Percentiles rank a stretch among this genome's conserved stretches.
Evolutionary conservation across 2,797 vertebrate genomes (phyloP).

Genomic region (Sebastes baramenuke): DNA sequence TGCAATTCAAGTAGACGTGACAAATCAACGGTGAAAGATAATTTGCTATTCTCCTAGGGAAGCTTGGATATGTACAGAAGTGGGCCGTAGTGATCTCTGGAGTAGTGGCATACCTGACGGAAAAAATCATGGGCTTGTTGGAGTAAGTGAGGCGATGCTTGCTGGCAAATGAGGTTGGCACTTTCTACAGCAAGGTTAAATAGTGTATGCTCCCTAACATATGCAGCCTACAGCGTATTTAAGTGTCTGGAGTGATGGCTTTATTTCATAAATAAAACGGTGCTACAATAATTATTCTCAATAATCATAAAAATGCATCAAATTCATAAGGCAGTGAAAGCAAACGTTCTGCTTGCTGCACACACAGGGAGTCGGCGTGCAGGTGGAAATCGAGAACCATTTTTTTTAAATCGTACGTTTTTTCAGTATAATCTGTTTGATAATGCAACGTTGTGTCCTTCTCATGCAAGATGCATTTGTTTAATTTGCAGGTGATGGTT

Average conservation of each 20-base stretch:
- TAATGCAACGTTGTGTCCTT: constrained; percentile 84
- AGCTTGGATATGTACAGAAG: constrained; percentile 87
- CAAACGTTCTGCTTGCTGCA: constrained; percentile 76
- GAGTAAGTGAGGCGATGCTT: constrained; percentile 74
- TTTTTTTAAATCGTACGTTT: constrained; percentile 71
- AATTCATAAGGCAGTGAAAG: constrained; percentile 88
- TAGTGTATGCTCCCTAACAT: constrained; percentile 84
- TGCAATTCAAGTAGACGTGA: constrained; percentile 75
- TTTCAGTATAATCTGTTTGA: constrained; percentile 69
- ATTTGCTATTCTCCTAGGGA: constrained; percentile 78
- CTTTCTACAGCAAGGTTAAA: constrained; percentile 89
- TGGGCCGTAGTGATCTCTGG: constrained; percentile 76
- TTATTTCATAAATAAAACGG: constrained; percentile 89
- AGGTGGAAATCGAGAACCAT: constrained; percentile 82
- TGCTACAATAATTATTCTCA: constrained; percentile 85
- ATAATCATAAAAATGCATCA: constrained; percentile 85
- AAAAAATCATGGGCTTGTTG: constrained; percentile 82
- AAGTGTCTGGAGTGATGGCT: constrained; percentile 83
- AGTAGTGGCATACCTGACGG: constrained; percentile 77
- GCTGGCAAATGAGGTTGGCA: constrained; percentile 86
- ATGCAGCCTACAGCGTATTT: constrained; percentile 83
- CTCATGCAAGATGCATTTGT: constrained; percentile 92
- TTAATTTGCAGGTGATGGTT: constrained; percentile 83
- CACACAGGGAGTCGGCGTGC: constrained; percentile 83
- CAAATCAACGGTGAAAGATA: constrained; percentile 74